Evolutionary conservation across 2,888 invertebrate species (phyloP).

Genomic region (Drosophila mulleri): DNA sequence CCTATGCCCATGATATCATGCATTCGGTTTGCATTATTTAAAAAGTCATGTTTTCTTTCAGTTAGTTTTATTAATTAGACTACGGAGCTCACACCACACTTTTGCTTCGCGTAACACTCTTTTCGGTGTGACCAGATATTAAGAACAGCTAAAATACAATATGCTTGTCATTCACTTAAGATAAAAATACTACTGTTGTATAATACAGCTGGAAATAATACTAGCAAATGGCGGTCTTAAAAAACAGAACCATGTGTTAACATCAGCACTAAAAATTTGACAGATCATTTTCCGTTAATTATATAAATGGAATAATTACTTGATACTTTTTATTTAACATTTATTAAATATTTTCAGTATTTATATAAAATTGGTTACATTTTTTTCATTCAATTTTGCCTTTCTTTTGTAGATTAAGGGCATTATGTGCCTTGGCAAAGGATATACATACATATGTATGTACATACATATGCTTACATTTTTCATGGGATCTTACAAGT

Average conservation of each 20-base stretch:
- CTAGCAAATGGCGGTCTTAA: not conserved
- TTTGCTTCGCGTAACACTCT: constrained; percentile 45
- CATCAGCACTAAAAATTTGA: not conserved
- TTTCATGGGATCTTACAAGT: not conserved
- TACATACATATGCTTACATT: not conserved
- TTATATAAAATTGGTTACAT: too few species aligned
- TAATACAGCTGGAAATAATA: not conserved
- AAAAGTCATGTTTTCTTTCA: constrained; percentile 40
- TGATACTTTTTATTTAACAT: too few species aligned
- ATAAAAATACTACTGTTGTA: constrained; percentile 1
- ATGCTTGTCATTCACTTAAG: not conserved
- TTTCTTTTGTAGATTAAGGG: too few species aligned
- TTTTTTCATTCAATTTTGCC: too few species aligned
- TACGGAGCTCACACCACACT: constrained; percentile 24
- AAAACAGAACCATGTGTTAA: not conserved
- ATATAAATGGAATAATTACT: not conserved
- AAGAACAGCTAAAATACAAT: not conserved
- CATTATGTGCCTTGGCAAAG: too few species aligned
- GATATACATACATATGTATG: too few species aligned
- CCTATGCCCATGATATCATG: not conserved
- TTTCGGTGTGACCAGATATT: constrained; percentile 29
- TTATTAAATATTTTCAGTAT: too few species aligned
- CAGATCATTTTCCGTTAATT: not conserved
- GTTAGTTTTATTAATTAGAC: constrained; percentile 19
- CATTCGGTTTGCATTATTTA: constrained; percentile 10